These are phyloP conservation scores for Dunckerocampus dactyliophorus DNA, from an alignment of 2,113 vertebrate genomes.

Conservation along the genomic window DNA sequence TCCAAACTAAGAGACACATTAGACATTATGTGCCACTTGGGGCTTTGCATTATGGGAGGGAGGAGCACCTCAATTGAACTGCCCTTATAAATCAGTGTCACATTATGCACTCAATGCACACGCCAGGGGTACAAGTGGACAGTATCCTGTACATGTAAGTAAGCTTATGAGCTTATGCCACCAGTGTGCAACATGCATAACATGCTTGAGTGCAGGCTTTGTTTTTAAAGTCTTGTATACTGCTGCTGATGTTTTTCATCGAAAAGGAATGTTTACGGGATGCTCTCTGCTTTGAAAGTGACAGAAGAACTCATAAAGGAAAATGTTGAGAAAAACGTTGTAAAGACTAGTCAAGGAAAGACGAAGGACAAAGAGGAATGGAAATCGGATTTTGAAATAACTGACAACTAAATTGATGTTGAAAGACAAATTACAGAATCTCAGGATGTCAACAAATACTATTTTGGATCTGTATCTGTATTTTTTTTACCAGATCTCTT, in stretches of 20 bases:
- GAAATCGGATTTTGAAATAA: not conserved
- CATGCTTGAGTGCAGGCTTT: slow-evolving; percentile 1
- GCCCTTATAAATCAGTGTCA: slow-evolving; percentile 72
- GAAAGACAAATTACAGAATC: too few relatives aligned
- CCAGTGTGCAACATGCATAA: not conserved
- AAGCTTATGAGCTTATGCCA: slow-evolving; percentile 3
- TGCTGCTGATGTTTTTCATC: slow-evolving; percentile 40
- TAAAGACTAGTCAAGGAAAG: not conserved
- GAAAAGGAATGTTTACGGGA: slow-evolving; percentile 12
- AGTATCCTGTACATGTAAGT: not conserved
- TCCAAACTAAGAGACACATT: slow-evolving; percentile 52
- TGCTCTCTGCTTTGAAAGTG: slow-evolving; percentile 19
- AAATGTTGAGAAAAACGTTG: slow-evolving; percentile 4
- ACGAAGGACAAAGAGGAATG: slow-evolving; percentile 16
- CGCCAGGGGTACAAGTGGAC: not conserved
- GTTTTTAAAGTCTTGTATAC: slow-evolving; percentile 3
- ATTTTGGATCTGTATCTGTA: too few relatives aligned
- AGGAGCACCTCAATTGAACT: slow-evolving; percentile 62
- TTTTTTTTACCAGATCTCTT: too few relatives aligned
- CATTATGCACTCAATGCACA: slow-evolving; percentile 59
- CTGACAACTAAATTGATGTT: not conserved
- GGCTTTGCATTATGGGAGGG: slow-evolving; percentile 59
- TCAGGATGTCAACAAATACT: too few relatives aligned
- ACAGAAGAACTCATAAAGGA: not conserved
- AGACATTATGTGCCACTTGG: slow-evolving; percentile 56